phyloP scores from a whole-genome alignment of 2,797 vertebrate species.

The Microcaecilia unicolor region DNA sequence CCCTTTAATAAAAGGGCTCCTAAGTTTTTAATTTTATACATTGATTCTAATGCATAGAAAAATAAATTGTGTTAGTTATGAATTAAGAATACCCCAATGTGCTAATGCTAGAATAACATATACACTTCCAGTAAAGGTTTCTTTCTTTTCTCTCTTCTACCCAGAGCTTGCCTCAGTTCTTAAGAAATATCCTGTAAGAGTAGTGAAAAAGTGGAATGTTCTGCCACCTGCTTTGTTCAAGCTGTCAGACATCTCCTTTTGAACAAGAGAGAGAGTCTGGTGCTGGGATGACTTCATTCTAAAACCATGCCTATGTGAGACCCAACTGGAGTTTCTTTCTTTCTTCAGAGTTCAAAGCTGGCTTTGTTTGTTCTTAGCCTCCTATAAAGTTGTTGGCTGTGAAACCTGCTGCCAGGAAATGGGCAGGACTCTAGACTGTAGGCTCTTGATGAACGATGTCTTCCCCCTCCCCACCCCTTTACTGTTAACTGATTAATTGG shows the following conservation, averaged over 20 bases:
- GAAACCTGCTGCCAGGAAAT: conserved; percentile 9
- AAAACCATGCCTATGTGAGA: conserved; percentile 9
- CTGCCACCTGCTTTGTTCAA: conserved; percentile 18
- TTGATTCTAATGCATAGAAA: too few species aligned
- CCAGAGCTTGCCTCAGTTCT: conserved; percentile 12
- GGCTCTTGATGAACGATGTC: background rate
- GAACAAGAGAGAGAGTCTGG: background rate
- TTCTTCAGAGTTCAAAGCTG: conserved; percentile 12
- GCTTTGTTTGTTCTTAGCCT: conserved; percentile 30
- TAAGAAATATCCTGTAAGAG: conserved; percentile 1
- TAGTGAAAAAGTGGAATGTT: conserved; percentile 23
- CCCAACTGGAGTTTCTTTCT: conserved; percentile 11
- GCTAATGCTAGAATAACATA: conserved; percentile 14
- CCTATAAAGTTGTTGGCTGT: conserved; percentile 13
- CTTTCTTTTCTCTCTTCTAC: conserved; percentile 3
- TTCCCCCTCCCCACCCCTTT: background rate
- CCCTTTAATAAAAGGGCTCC: too few species aligned
- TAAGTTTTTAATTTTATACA: too few species aligned
- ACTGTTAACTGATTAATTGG: background rate
- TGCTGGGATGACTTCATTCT: conserved; percentile 4
- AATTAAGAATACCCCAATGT: too few species aligned
- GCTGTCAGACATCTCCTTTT: background rate
- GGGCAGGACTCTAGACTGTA: background rate
- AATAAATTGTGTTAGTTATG: too few species aligned
- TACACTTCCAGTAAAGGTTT: conserved; percentile 1